Percentiles rank a stretch among this genome's conserved stretches.
Conservation (phyloP, 2,888 invertebrate species). For the Chromoteleia sp. region DNA sequence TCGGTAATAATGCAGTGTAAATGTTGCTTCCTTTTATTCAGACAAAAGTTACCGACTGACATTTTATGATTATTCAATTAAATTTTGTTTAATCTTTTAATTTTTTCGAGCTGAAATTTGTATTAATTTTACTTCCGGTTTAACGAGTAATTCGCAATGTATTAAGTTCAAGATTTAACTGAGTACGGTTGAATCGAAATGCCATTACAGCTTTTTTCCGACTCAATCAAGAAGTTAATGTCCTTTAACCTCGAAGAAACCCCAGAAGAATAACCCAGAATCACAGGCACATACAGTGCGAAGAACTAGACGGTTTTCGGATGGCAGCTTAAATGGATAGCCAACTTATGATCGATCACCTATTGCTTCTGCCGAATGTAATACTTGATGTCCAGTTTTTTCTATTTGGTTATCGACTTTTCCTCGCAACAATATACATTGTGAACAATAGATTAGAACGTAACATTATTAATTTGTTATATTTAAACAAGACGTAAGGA, state of each 20-base stretch:
- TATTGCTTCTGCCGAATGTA: slow-evolving; percentile 75
- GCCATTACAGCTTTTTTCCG: slow-evolving; percentile 84
- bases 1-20: neutral
- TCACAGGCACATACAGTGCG: slow-evolving; percentile 72
- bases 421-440: neutral
- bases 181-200: slow-evolving; percentile 78
- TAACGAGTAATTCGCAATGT: neutral
- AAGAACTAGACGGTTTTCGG: slow-evolving; percentile 82
- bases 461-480: no score
- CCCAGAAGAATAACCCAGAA: slow-evolving; percentile 77
- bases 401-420: slow-evolving; percentile 41
- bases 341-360: slow-evolving; percentile 83
- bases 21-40: neutral
- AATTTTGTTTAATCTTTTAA: no score
- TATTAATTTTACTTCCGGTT: no score
- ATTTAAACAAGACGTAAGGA: no score
- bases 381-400: slow-evolving; percentile 64
- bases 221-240: slow-evolving; percentile 84
- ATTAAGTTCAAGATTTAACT: slow-evolving; percentile 24
- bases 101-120: no score
- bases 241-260: slow-evolving; percentile 81
- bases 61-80: no score
- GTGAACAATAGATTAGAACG: no score
- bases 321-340: slow-evolving; percentile 82
- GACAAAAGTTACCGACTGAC: no score